These are phyloP conservation scores for Diabrotica balteata DNA, from an alignment of 2,888 invertebrate species.

Conservation along the genomic window DNA sequence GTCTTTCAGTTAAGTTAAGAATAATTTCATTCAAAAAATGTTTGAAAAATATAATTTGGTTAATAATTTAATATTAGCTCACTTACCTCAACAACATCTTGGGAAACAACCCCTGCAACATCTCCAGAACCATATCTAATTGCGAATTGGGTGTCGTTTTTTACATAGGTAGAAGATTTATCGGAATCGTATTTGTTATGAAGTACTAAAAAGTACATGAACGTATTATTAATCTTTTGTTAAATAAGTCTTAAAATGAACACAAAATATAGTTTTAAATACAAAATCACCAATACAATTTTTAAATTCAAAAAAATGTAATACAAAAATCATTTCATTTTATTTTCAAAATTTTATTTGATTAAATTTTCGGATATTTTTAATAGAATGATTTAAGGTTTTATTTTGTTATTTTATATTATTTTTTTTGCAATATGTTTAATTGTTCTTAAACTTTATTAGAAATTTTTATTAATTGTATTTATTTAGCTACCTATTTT, in stretches of 20 bases:
- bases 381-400: too few relatives aligned
- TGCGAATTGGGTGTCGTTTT: slow-evolving; percentile 89
- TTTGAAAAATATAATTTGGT: too few relatives aligned
- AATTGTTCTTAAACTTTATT: too few relatives aligned
- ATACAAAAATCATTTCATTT: too few relatives aligned
- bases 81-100: slow-evolving; percentile 84
- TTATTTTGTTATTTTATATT: too few relatives aligned
- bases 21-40: too few relatives aligned
- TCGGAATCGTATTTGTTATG: slow-evolving; percentile 95
- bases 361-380: neutral
- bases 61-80: neutral
- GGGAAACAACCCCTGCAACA: slow-evolving; percentile 93
- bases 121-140: slow-evolving; percentile 97
- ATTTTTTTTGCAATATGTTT: too few relatives aligned
- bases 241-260: neutral
- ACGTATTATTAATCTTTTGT: neutral
- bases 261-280: neutral
- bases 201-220: slow-evolving; percentile 68
- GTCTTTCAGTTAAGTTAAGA: too few relatives aligned
- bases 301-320: too few relatives aligned
- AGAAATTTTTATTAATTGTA: too few relatives aligned
- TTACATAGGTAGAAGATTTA: slow-evolving; percentile 82
- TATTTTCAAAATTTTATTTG: neutral
- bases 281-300: neutral
- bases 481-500: too few relatives aligned